Evolutionary conservation across 2,113 vertebrate genomes (phyloP), one percentile per base, ranked within the genome.

Genomic region (Taurulus bubalis): DNA sequence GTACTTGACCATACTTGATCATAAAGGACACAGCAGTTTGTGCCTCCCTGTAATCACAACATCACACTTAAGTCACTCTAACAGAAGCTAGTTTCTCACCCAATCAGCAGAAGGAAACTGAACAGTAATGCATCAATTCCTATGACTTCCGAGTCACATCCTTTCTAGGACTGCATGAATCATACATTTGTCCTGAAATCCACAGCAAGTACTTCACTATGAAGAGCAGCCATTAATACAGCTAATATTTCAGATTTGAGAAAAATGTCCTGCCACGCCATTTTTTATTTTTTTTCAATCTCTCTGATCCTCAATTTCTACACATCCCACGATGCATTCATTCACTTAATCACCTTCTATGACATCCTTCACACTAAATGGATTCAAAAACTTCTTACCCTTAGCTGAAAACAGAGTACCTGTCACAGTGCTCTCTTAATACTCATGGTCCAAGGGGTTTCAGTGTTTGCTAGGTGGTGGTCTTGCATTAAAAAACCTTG

Each of bases 401-500:
- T 86, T 34, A 56, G 59, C 47, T 77, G 58, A 67, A 80, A 87
- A 81, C 65, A 1, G 32, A 86, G 62, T n/a, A 71, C 47, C 78
- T 71, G 62, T 82, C 83, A 80, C 77, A 47, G 49, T 70, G 75
- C 73, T 73, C 75, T 82, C 75, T 51, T 72, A 26, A 67, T 64
- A 38, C 69, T 67, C 40, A 18, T 28, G 30, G 82, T 82, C 79
- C 68, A 56, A 32, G 53, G 56, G 62, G 79, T 85, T 90, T 83
- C 81, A 60, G 59, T 82, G 84, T 84, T 87, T 88, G 77, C 79
- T 58, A 22, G 71, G 66, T 64, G 75, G 65, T 81, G 56, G 75
- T 87, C 73, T 79, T 79, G 87, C 79, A 83, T 91, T 88, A 87
- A 84, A 91, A 88, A 86, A 77, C 79, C 60, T 86, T 53, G 68